A percentile compares a stretch with the other conserved stretches of the same genome.
Conservation (phyloP, 2,113 vertebrate species). For the Erythrocercus mccallii region DNA sequence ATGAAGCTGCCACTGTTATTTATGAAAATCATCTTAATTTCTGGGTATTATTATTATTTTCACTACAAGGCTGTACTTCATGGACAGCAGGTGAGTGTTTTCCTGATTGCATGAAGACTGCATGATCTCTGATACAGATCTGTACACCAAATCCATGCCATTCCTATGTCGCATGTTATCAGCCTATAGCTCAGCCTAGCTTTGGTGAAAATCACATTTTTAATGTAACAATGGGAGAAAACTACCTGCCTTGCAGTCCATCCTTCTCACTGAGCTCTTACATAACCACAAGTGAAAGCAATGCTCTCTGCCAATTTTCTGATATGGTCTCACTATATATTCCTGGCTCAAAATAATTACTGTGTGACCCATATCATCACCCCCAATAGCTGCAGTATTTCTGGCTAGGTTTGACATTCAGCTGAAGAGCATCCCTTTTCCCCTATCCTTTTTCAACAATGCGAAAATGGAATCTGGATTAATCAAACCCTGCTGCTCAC, state of each 20-base stretch:
- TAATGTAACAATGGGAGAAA: background rate
- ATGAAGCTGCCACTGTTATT: background rate
- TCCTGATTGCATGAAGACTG: background rate
- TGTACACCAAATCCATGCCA: background rate
- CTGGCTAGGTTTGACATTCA: background rate
- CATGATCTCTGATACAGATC: background rate
- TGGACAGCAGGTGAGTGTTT: background rate
- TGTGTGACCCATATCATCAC: background rate
- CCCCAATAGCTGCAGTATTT: background rate
- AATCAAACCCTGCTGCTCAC: slow-evolving; percentile 31
- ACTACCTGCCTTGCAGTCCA: background rate
- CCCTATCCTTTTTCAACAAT: background rate
- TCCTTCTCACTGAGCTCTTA: background rate
- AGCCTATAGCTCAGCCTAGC: background rate
- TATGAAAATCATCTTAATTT: background rate
- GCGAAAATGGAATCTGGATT: slow-evolving; percentile 9
- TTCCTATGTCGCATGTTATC: background rate
- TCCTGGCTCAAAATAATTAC: background rate
- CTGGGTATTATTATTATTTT: background rate
- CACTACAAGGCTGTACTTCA: background rate
- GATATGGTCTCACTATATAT: background rate
- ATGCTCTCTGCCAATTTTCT: background rate
- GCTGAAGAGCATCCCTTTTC: background rate
- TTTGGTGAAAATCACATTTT: slow-evolving; percentile 2
- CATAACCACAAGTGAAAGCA: background rate